Percentiles rank a stretch among this genome's conserved stretches.
These are phyloP conservation scores for Tylochromis polylepis DNA, from an alignment of 2,113 vertebrate genomes.

Conservation along the genomic window DNA sequence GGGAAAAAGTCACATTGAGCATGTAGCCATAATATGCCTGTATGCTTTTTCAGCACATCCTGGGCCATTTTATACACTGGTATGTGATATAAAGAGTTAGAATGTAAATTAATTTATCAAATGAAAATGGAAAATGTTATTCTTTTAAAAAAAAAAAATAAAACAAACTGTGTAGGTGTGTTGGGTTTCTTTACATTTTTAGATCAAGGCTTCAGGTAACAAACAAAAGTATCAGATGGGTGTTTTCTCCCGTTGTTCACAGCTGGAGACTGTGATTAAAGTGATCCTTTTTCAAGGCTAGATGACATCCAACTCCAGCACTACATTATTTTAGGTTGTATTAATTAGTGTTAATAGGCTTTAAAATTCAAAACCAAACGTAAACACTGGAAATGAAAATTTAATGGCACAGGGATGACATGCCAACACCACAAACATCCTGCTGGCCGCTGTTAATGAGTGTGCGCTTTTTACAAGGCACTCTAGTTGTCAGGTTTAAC, in stretches of 20 bases:
- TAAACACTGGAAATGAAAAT: conserved; percentile 1
- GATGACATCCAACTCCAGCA: neutral
- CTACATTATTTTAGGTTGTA: neutral
- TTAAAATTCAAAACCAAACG: conserved; percentile 24
- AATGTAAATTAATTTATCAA: neutral
- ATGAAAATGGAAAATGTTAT: neutral
- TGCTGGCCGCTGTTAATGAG: conserved; percentile 19
- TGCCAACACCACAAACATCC: conserved; percentile 2
- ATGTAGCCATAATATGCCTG: neutral
- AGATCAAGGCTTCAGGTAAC: neutral
- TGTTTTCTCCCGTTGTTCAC: neutral
- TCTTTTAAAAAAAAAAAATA: neutral
- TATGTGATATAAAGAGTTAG: neutral
- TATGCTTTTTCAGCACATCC: neutral
- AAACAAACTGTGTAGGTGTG: neutral
- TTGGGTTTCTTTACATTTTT: neutral
- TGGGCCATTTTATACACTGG: neutral
- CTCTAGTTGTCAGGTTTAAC: neutral
- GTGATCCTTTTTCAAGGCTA: neutral
- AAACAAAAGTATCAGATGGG: neutral
- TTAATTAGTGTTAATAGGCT: conserved; percentile 3
- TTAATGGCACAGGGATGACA: conserved; percentile 1
- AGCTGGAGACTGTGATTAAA: neutral
- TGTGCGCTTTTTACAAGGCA: neutral
- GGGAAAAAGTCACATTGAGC: neutral